Base-by-base conservation (phyloP, 2,888 invertebrate species). In the Apamea monoglypha region DNA sequence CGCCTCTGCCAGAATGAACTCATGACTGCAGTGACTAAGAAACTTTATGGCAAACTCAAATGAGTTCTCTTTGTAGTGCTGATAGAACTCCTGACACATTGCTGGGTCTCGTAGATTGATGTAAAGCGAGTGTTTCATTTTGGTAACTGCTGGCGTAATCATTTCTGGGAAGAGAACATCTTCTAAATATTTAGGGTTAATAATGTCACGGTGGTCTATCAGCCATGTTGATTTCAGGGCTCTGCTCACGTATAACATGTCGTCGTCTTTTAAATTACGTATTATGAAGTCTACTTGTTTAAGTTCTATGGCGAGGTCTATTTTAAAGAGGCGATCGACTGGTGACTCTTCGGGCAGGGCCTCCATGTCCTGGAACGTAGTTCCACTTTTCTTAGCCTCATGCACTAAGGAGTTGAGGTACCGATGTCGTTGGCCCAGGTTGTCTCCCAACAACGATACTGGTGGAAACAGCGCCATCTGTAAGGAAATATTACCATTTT, bases 161-260 rank as follows among this genome's bases (percentile, higher is more conserved):
- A 96, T 96, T 59, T 92, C 81, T 2, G 94, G 94, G 76, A 93
- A 96, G 25, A 96, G 83, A 1, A 83, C 79, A 3, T 86, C 76
- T 88, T 96, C 95, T 59, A 96, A 91, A 86, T 94, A 87, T 25
- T 78, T 80, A 25, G 96, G 94, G 68, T 94, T 94, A 4, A 96
- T 91, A 12, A 95, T 90, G 21, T 93, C 80, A 32, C 79, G 73
- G 76, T 93, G 44, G n/a, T 94, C 92, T 50, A 95, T 64, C 1
- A 96, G 88, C 96, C 96, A 96, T 25, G 78, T 86, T 59, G 92
- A 88, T 86, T 94, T 95, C 3, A 96, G 85, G 1, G 94, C 94
- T 90, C 92, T 92, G 82, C 92, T 94, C 0, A 96, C 96, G 77
- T 92, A 95, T 1, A 96, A 84, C 94, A 96, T 92, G 76, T 95